Evolutionary conservation across 1,140 invertebrate genomes (phyloP), one percentile per base, ranked within the genome.

Genomic region (Cydia strobilella): DNA sequence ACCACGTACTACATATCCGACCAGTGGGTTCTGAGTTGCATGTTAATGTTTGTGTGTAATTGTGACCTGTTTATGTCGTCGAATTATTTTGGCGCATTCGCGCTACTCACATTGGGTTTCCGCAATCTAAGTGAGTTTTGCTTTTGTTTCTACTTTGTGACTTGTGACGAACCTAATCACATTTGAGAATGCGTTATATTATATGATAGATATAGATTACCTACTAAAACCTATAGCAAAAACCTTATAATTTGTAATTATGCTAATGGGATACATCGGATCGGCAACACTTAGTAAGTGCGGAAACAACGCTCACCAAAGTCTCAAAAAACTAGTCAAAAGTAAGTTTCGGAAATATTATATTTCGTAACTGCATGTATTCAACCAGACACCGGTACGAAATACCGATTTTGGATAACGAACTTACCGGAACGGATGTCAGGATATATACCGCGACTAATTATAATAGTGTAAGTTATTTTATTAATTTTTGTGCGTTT

Each of bases 41-140:
- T 45, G 42, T 45, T n/a, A 54, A 54, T 74, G 69, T 73, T 80
- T 80, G 39, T 45, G 20, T 45, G 74, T 73, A 62, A 78, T 80
- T 82, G 78, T 76, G 76, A 74, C 78, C 73, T 77, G 69, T 79
- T 80, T 82, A 80, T 76, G 76, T 73, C 78, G 72, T 77, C 65
- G 42, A 77, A 73, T 77, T 75, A 83, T 72, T 48, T 48, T n/a
- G 63, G 73, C 27, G 18, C 25, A 48, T 76, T 79, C 35, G 73
- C 72, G 73, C 74, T 76, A 75, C 69, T 18, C 27, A 35, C 15
- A n/a, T 35, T 69, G 7, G 15, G 15, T 35, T 69, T 69, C 31
- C 13, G 4, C 25, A 31, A n/a, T 31, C 25, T 7, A 51, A n/a
- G 18, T 59, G 54, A 23, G 18, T 7, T 59, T 23, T 59, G 18